Base-by-base conservation (phyloP, 2,888 invertebrate species). In the Oligia strigilis region DNA sequence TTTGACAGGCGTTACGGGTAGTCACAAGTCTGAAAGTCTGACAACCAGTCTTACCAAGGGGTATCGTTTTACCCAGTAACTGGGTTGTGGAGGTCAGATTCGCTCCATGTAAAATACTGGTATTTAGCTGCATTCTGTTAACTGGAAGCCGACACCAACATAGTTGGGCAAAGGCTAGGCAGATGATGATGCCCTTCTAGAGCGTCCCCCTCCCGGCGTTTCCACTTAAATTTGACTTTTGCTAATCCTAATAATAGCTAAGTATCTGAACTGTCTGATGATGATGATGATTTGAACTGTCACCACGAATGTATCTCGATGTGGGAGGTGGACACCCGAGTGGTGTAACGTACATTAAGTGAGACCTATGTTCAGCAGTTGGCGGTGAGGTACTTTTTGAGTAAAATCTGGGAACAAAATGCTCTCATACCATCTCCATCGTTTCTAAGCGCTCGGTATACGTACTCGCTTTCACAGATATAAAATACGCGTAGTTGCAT, bases 401-500 rank as follows among this genome's bases (percentile, higher is more conserved):
- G 23, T 23, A 52, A 14, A 23, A 36, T 23, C 2, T 36, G 4
- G 4, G 11, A 40, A 58, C 1, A 72, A 58, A 40, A n/a, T 11
- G 14, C 19, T 40, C 17, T 4, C 19, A 72, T 19, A 43, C 40
- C 46, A 46, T 2, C 58, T 80, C 29, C 13, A 9, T 74, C 65
- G 6, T 70, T 83, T 66, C 69, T 58, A 64, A 49, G 13, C 69
- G 70, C 36, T 8, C 0, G 19, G 60, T 72, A 49, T 40, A 29
- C 29, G 29, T 29, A 23, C 67, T 65, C 46, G 46, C 14, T 71
- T 23, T 62, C 40, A 1, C 29, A 36, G 55, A 79, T 83, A 84
- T 46, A 13, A 86, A 76, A 75, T 80, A 75, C 69, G 84, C 36
- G 23, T 77, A 75, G 80, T 72, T 85, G 84, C 77, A 85, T 80